These are phyloP conservation scores for Phthorimaea operculella DNA, from an alignment of 1,140 invertebrate species.

Conservation along the genomic window DNA sequence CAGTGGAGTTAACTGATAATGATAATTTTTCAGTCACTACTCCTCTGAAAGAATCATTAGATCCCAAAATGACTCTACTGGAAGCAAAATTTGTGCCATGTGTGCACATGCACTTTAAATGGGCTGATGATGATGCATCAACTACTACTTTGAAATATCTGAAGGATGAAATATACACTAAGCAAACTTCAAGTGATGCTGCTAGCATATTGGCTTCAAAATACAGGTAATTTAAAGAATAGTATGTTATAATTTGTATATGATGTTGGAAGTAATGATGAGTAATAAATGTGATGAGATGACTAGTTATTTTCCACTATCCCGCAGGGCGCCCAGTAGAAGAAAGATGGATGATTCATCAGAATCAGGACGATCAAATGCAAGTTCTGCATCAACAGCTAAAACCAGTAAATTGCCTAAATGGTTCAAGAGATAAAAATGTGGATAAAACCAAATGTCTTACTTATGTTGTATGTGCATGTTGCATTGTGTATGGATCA, in stretches of 20 bases:
- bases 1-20: background rate
- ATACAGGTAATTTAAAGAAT: conserved; percentile 33
- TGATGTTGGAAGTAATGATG: too few relatives aligned
- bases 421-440: conserved; percentile 45
- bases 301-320: background rate
- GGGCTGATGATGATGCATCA: conserved; percentile 31
- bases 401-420: conserved; percentile 52
- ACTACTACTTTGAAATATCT: conserved; percentile 27
- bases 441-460: too few relatives aligned
- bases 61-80: conserved; percentile 69
- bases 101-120: conserved; percentile 77
- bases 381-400: conserved; percentile 23
- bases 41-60: conserved; percentile 77
- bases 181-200: conserved; percentile 47
- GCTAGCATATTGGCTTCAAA: conserved; percentile 56
- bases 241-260: background rate
- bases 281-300: too few relatives aligned
- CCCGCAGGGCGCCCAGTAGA: conserved; percentile 39
- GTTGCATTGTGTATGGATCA: too few relatives aligned
- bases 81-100: conserved; percentile 80
- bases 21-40: conserved; percentile 73
- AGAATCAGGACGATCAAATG: conserved; percentile 13
- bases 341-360: conserved; percentile 28
- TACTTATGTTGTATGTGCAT: too few relatives aligned
- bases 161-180: conserved; percentile 46